These are phyloP conservation scores for Grallaria varia DNA, from an alignment of 2,113 vertebrate species.

Conservation along the genomic window DNA sequence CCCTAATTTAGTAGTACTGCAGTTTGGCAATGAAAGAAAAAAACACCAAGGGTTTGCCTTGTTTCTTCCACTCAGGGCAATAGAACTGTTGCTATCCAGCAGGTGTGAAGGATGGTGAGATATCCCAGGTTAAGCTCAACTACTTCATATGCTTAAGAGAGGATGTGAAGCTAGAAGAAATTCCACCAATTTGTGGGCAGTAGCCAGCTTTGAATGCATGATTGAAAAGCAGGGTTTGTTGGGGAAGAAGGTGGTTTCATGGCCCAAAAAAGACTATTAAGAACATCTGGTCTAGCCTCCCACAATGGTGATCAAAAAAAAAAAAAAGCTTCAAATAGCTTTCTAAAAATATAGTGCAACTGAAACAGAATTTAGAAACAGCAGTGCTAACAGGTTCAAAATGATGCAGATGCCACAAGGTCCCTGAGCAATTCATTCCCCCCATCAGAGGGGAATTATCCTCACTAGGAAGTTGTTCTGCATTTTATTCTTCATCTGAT, in stretches of 20 bases:
- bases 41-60: neutral
- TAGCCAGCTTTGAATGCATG: neutral
- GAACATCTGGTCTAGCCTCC: constrained; percentile 20
- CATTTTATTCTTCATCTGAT: neutral
- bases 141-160: neutral
- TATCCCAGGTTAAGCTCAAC: neutral
- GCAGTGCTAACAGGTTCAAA: neutral
- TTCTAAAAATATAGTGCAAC: constrained; percentile 7
- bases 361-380: neutral
- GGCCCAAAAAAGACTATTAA: constrained; percentile 8
- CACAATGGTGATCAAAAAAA: constrained; percentile 12
- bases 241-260: neutral
- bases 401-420: neutral
- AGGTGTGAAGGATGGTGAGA: neutral
- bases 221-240: neutral
- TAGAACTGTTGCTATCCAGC: neutral
- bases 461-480: neutral
- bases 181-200: fast-evolving
- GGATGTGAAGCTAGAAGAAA: neutral
- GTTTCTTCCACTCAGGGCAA: neutral
- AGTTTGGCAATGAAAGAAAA: neutral
- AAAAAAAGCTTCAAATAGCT: constrained; percentile 18
- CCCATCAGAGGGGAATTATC: neutral
- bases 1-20: neutral
- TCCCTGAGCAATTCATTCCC: neutral